Evolutionary conservation across 2,888 invertebrate species (phyloP).

Genomic region (Heteromurus nitidus): DNA sequence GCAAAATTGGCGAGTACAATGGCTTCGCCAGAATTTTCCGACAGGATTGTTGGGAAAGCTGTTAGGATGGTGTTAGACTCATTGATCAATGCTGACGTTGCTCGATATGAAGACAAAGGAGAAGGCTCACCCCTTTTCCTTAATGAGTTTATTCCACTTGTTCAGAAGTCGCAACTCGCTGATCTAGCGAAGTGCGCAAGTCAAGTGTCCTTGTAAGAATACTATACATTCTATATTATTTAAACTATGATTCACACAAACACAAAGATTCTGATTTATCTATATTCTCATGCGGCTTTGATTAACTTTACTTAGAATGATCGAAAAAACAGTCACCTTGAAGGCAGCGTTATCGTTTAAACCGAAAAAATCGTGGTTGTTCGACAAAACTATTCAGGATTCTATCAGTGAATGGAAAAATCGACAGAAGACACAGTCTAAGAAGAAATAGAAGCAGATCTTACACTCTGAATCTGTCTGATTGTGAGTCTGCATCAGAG

Average conservation of each 20-base stretch:
- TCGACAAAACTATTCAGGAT: slow-evolving; percentile 12
- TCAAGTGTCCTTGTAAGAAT: slow-evolving; percentile 11
- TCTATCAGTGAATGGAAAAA: slow-evolving; percentile 30
- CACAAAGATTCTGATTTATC: too few relatives aligned
- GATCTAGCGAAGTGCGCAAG: background rate
- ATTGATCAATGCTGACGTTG: slow-evolving; percentile 31
- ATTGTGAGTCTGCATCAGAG: too few relatives aligned
- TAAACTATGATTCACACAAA: too few relatives aligned
- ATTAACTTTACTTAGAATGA: background rate
- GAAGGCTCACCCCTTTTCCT: slow-evolving; percentile 6
- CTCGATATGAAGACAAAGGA: slow-evolving; percentile 11
- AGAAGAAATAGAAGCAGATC: slow-evolving; percentile 22
- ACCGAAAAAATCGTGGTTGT: slow-evolving; percentile 38
- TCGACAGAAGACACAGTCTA: background rate
- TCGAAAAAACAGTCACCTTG: background rate
- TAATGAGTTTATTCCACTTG: slow-evolving; percentile 17
- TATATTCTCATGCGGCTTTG: background rate
- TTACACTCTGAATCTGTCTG: too few relatives aligned
- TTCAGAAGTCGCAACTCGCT: background rate
- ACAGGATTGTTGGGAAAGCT: slow-evolving; percentile 37
- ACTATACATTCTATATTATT: background rate
- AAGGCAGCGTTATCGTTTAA: slow-evolving; percentile 28
- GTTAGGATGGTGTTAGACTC: slow-evolving; percentile 49
- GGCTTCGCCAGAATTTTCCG: slow-evolving; percentile 30
- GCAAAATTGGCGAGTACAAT: slow-evolving; percentile 24